Conservation (phyloP, 2,113 vertebrate genomes). For the Leucopsar rothschildi region DNA sequence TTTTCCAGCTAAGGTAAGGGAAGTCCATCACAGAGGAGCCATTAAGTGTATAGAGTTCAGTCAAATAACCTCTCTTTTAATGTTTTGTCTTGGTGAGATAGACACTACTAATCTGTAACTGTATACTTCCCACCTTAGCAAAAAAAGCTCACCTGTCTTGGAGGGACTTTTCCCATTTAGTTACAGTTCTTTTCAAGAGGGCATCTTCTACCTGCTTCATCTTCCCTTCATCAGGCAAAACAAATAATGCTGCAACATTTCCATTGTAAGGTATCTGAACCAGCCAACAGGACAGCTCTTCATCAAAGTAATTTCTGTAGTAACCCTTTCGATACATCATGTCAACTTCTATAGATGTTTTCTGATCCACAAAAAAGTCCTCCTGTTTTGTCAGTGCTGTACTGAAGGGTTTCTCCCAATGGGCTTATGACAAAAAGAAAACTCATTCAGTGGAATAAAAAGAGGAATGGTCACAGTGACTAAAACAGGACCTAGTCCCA, state of each 20-base stretch:
- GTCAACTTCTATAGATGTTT: slow-evolving; percentile 14
- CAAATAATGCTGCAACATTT: slow-evolving; percentile 43
- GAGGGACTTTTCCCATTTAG: slow-evolving; percentile 49
- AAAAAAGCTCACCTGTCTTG: slow-evolving; percentile 40
- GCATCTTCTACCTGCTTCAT: slow-evolving; percentile 58
- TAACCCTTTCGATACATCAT: slow-evolving; percentile 72
- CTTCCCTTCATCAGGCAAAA: slow-evolving; percentile 61
- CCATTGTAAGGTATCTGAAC: slow-evolving; percentile 65
- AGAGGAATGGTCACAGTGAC: not conserved
- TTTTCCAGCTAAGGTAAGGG: not conserved
- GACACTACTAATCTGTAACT: not conserved
- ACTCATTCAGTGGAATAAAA: not conserved
- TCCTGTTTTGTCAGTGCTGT: slow-evolving; percentile 41
- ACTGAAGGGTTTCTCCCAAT: slow-evolving; percentile 74
- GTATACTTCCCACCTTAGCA: not conserved
- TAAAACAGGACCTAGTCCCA: not conserved
- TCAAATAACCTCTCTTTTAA: not conserved
- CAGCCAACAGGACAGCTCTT: slow-evolving; percentile 67
- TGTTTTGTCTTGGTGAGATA: not conserved
- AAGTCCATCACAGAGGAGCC: not conserved
- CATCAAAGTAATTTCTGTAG: slow-evolving; percentile 73
- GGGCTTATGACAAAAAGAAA: slow-evolving; percentile 50
- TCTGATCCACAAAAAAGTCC: slow-evolving; percentile 50
- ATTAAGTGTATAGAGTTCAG: not conserved
- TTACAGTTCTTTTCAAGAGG: slow-evolving; percentile 20